A percentile compares a stretch with the other conserved stretches of the same genome.
Conservation (phyloP, 1,140 invertebrate genomes). For the Leptopilina boulardi region DNA sequence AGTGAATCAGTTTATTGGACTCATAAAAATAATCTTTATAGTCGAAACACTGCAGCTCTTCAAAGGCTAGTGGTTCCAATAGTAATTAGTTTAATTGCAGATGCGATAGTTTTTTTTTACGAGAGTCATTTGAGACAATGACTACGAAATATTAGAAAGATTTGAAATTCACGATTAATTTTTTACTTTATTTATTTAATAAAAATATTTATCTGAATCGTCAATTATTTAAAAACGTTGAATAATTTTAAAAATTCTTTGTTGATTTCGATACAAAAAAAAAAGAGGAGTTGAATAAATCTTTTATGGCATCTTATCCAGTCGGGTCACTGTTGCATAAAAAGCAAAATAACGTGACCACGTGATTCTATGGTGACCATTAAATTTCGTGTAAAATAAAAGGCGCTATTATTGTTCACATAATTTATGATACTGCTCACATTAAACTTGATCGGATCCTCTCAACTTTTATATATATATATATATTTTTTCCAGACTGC, state of each 20-base stretch:
- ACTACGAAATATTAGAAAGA: background rate
- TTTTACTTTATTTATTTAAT: background rate
- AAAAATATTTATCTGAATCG: too few species aligned
- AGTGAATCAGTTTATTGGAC: background rate
- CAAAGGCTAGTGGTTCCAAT: background rate
- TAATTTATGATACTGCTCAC: background rate
- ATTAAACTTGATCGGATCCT: slow-evolving; percentile 13
- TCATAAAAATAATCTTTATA: slow-evolving; percentile 29
- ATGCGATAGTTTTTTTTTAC: background rate
- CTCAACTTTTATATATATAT: background rate
- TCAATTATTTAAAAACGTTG: too few species aligned
- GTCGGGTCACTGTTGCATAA: background rate
- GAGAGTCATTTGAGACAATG: background rate
- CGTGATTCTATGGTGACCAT: slow-evolving; percentile 37
- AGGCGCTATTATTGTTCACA: slow-evolving; percentile 9
- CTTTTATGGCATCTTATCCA: background rate
- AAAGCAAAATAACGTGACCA: slow-evolving; percentile 16
- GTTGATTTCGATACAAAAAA: background rate
- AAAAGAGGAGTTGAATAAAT: background rate
- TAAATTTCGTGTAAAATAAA: slow-evolving; percentile 43
- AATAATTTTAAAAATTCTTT: background rate
- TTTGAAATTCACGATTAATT: background rate
- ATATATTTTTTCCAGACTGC: background rate
- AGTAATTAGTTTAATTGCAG: slow-evolving; percentile 10
- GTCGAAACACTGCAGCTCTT: slow-evolving; percentile 13